Evolutionary conservation across 2,797 vertebrate species (phyloP).

Genomic region (Glossophaga mutica): DNA sequence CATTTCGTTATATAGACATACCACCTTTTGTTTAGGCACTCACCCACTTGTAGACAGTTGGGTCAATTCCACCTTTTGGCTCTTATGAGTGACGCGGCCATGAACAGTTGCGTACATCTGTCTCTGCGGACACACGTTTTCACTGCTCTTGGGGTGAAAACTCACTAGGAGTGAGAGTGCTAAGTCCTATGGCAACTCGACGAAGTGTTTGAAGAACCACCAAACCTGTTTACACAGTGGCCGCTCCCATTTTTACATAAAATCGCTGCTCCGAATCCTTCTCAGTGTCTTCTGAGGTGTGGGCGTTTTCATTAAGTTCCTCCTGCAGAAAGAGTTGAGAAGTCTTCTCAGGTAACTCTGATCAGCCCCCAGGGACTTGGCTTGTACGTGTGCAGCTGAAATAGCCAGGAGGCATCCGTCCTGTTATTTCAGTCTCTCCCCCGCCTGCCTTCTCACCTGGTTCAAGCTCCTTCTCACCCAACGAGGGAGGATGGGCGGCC

Average conservation of each 20-base stretch:
- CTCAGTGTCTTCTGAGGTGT: neutral
- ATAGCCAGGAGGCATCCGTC: slow-evolving; percentile 36
- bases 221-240: neutral
- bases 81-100: neutral
- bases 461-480: neutral
- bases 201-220: neutral
- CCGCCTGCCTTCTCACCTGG: neutral
- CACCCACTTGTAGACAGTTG: neutral
- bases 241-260: neutral
- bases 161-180: neutral
- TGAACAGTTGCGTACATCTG: neutral
- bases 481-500: slow-evolving; percentile 28
- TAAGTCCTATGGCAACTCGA: neutral
- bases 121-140: neutral
- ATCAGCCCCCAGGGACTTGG: slow-evolving; percentile 49
- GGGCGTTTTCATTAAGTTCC: neutral
- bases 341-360: slow-evolving; percentile 43
- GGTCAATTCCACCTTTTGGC: neutral
- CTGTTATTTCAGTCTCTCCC: neutral
- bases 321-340: slow-evolving; percentile 36
- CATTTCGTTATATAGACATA: neutral
- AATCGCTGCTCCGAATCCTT: neutral
- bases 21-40: too few relatives aligned
- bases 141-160: neutral
- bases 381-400: neutral